phyloP scores from a whole-genome alignment of 23 tunicate species.

The Diplosoma virens region DNA sequence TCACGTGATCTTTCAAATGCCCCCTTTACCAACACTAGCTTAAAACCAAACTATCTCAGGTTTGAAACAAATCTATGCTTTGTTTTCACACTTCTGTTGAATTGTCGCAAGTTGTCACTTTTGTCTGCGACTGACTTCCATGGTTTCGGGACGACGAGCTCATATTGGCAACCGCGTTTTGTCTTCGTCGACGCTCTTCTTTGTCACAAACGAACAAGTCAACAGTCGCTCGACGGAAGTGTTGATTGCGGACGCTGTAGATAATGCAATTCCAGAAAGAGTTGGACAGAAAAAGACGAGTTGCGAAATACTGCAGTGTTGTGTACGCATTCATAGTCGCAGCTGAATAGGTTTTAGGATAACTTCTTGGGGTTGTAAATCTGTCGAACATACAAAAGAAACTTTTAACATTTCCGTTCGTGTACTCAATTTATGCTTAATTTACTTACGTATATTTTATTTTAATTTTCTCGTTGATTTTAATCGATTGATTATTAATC shows the following conservation, averaged over 20 bases:
- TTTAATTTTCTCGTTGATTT: too few relatives aligned
- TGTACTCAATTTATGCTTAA: too few relatives aligned
- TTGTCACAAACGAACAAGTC: slow-evolving; percentile 64
- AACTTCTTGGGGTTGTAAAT: neutral
- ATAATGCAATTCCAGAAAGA: slow-evolving; percentile 96
- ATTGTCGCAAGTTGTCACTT: neutral
- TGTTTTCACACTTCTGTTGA: neutral
- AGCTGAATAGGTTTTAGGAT: slow-evolving; percentile 38
- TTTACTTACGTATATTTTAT: too few relatives aligned
- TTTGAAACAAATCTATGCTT: too few relatives aligned
- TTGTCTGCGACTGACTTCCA: neutral
- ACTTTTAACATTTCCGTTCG: too few relatives aligned
- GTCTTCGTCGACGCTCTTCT: slow-evolving; percentile 26
- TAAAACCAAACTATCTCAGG: too few relatives aligned
- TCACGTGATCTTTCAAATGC: too few relatives aligned
- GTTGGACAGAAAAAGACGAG: slow-evolving; percentile 74
- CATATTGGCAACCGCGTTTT: neutral
- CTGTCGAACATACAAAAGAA: too few relatives aligned
- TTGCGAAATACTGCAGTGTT: slow-evolving; percentile 53
- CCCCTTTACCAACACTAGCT: too few relatives aligned
- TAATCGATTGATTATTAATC: too few relatives aligned
- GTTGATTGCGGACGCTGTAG: slow-evolving; percentile 78
- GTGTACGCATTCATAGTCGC: slow-evolving; percentile 16
- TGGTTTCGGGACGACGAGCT: neutral
- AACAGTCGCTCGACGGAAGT: slow-evolving; percentile 64